Percentiles rank a stretch among this genome's conserved stretches.
These are phyloP conservation scores for Pinna nobilis DNA, from an alignment of 1,140 invertebrate genomes.

Conservation along the genomic window DNA sequence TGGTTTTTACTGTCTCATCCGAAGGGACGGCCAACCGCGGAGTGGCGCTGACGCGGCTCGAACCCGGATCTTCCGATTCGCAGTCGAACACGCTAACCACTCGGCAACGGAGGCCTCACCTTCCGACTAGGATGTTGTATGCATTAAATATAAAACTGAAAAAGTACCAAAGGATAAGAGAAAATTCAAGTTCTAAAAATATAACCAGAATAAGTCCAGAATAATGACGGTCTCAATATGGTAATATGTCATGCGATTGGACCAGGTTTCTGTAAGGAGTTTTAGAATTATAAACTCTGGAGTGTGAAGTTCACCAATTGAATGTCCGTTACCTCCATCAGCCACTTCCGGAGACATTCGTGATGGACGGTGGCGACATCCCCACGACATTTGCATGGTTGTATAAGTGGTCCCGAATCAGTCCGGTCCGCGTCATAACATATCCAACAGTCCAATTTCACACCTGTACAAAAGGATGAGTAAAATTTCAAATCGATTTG, in stretches of 20 bases:
- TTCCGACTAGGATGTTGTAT: too few relatives aligned
- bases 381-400: conserved; percentile 92
- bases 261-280: neutral
- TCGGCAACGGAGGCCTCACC: too few relatives aligned
- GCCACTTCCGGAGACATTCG: conserved; percentile 92
- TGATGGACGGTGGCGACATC: conserved; percentile 94
- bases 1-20: too few relatives aligned
- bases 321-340: conserved; percentile 81
- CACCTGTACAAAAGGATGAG: neutral
- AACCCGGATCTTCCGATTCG: too few relatives aligned
- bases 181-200: too few relatives aligned
- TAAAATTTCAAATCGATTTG: too few relatives aligned
- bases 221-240: neutral
- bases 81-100: too few relatives aligned
- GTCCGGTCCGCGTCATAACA: conserved; percentile 89
- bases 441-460: conserved; percentile 88
- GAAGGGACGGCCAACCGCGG: too few relatives aligned
- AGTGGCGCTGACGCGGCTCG: too few relatives aligned
- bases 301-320: neutral
- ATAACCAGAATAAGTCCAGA: too few relatives aligned
- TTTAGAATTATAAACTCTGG: neutral
- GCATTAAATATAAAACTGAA: too few relatives aligned
- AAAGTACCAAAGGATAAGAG: too few relatives aligned
- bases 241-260: neutral
- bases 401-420: conserved; percentile 87